A percentile compares a stretch with the other conserved stretches of the same genome.
These are phyloP conservation scores for Pachyrhynchus sulphureomaculatus DNA, from an alignment of 1,140 invertebrate genomes.

Conservation along the genomic window DNA sequence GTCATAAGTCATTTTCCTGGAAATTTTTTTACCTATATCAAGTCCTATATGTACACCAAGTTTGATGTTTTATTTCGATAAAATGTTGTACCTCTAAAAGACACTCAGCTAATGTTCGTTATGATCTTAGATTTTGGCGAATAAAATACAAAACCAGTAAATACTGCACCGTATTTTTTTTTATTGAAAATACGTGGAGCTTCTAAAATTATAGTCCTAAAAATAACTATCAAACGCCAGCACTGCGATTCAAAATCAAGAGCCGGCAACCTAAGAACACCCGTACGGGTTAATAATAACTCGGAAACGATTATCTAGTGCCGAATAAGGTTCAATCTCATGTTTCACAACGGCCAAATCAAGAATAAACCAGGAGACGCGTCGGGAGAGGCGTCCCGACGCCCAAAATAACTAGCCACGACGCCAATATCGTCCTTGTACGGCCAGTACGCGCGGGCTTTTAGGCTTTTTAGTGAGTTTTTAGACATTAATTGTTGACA, in stretches of 20 bases:
- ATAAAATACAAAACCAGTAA: too few species aligned
- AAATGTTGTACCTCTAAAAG: too few species aligned
- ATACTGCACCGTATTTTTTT: too few species aligned
- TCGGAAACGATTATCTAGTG: conserved; percentile 39
- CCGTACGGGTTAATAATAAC: conserved; percentile 48
- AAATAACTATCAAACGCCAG: conserved; percentile 12
- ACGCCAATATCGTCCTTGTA: conserved; percentile 45
- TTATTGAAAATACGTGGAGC: too few species aligned
- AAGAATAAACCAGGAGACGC: conserved; percentile 45
- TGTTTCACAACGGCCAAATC: conserved; percentile 51
- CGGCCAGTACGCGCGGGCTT: conserved; percentile 39
- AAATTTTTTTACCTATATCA: too few species aligned
- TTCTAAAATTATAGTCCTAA: too few species aligned
- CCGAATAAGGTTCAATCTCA: conserved; percentile 53
- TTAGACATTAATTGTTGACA: conserved; percentile 16
- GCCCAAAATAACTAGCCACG: conserved; percentile 47
- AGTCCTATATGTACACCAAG: too few species aligned
- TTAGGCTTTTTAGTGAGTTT: conserved; percentile 28
- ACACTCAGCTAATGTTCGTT: too few species aligned
- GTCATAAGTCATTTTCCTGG: too few species aligned
- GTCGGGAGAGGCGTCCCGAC: conserved; percentile 46
- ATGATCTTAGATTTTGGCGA: too few species aligned
- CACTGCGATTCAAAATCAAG: conserved; percentile 17
- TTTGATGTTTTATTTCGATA: too few species aligned
- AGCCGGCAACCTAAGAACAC: conserved; percentile 46